Base-by-base conservation (phyloP, 2,888 invertebrate species). In the Buathra laborator region DNA sequence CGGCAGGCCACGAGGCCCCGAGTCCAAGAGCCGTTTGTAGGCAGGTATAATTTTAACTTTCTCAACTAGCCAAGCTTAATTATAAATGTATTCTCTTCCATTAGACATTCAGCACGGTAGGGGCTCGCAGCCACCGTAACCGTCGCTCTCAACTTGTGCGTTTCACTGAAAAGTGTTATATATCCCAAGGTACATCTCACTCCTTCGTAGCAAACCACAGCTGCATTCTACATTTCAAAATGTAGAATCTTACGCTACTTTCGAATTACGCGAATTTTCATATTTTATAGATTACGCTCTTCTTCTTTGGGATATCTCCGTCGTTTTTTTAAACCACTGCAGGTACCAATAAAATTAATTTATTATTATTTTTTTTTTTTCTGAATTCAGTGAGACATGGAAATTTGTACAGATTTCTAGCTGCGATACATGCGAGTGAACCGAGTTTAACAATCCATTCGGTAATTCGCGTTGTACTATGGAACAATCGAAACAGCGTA, bases 21-120 rank as follows among this genome's bases (percentile, higher is more conserved):
- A 84, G 80, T 82, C 77, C 51, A 32, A 68, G 72, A 62, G 75
- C 77, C 83, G 80, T 83, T 84, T 84, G 89, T 89, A 86, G 82
- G 81, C 88, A 88, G 88, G 90, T 91, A 91, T 91, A 92, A 93
- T 93, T 92, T 92, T 90, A 93, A 93, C 90, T 93, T 93, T 89
- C 91, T 89, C 89, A 91, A 92, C 90, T 90, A 89, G 88, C 87
- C 85, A 76, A 64, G 89, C 88, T 92, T 90, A 91, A 93, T 93
- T 90, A 92, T 90, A 86, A 89, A 93, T 91, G 89, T 88, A 89
- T 89, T 90, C 88, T 83, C 86, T 84, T 77, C 86, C 87, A 90
- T 91, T 89, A 89, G 88, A 89, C 89, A 92, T 90, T 88, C 87
- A 88, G 85, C 77, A 70, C 78, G 71, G 76, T 86, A 78, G 84